phyloP scores from a whole-genome alignment of 2,113 vertebrate genomes.

The Thryonomys swinderianus region DNA sequence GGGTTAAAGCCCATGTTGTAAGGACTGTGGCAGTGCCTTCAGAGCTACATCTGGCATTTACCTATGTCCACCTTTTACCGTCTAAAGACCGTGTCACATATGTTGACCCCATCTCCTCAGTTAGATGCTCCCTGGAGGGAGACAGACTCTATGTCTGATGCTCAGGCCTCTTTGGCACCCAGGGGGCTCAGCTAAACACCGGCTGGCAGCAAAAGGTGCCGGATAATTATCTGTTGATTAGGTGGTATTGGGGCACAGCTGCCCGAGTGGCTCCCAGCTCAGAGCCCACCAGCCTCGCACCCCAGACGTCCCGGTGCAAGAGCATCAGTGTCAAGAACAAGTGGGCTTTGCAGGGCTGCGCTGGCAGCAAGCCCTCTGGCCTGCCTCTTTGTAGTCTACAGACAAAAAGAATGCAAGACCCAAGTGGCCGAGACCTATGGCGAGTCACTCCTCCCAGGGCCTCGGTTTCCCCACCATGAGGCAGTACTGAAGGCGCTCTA shows the following conservation, averaged over 20 bases:
- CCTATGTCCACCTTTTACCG: not conserved
- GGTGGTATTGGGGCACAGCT: not conserved
- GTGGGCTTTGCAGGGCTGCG: rapidly evolving
- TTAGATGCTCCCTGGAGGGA: not conserved
- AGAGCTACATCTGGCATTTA: not conserved
- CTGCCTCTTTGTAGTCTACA: not conserved
- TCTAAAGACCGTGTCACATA: not conserved
- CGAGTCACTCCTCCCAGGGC: slow-evolving; percentile 19
- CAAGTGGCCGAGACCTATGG: slow-evolving; percentile 31
- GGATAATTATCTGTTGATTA: not conserved
- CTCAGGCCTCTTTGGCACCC: not conserved
- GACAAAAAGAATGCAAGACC: not conserved
- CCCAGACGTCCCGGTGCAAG: not conserved
- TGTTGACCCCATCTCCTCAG: not conserved
- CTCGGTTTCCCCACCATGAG: slow-evolving; percentile 62
- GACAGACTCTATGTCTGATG: not conserved
- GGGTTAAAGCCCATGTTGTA: not conserved
- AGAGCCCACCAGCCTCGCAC: rapidly evolving
- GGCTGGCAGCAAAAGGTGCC: not conserved
- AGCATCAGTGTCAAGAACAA: not conserved
- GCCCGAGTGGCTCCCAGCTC: not conserved
- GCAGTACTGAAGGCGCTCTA: not conserved
- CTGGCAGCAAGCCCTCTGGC: not conserved
- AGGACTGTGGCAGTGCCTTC: not conserved
- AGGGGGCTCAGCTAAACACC: not conserved